Evolutionary conservation across 2,113 vertebrate genomes (phyloP), one percentile per base, ranked within the genome.

Genomic region (Elaphurus davidianus): DNA sequence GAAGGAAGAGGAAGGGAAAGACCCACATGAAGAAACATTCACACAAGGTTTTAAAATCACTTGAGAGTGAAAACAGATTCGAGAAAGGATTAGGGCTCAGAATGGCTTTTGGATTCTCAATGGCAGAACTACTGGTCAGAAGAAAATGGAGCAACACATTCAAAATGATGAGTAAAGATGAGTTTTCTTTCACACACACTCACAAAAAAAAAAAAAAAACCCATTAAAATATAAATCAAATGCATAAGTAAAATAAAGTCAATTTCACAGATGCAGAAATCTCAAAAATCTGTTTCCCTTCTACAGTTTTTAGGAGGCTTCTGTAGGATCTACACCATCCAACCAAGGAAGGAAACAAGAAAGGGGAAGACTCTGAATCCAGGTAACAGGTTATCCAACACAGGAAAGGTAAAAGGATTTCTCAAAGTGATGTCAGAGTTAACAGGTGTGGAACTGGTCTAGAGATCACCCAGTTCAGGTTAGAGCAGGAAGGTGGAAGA

Each of bases 221-320:
- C 9, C 54, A 91, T 43, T 36, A 95, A 97, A 90, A 57, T 81
- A 87, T 92, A 93, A 96, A 96, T 92, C 82, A 64, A 91, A 9
- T 93, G 17, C 81, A 15, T 86, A n/a, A 25, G 15, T 83, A 91
- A 83, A 96, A 92, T 92, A 93, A 87, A 94, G 52, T 60, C 30
- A 36, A 96, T 95, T 94, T 96, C 36, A 52, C 21, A 85, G 17
- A 74, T 64, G 33, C 4, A 91, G 64, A 91, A 64, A 95, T 47
- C 33, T 87, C 30, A 55, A 76, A 60, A 82, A 71, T 27, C 25
- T 55, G 23, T 83, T 88, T 74, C 84, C 17, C 30, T 67, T 36
- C 62, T 12, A 87, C 15, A 16, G 8, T 94, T 91, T 90, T 71
- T 54, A 87, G 36, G 90, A 96, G 92, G 10, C 6, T 93, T 87